These are phyloP conservation scores for Scaptomyza caliginosa DNA, from an alignment of 2,888 invertebrate species.

Conservation along the genomic window DNA sequence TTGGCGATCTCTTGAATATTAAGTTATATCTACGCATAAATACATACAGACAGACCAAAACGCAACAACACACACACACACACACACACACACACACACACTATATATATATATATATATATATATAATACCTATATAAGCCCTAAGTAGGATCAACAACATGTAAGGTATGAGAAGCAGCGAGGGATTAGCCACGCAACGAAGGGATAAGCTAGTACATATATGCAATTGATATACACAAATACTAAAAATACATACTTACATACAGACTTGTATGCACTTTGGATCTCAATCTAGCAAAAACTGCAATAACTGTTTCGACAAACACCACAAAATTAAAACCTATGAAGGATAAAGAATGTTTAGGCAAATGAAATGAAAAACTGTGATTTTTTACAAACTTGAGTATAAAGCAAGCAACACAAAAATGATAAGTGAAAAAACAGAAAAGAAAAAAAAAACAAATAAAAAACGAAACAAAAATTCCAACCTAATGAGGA, in stretches of 20 bases:
- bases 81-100: not conserved
- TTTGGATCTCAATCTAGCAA: slow-evolving; percentile 56
- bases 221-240: not conserved
- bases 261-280: slow-evolving; percentile 37
- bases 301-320: slow-evolving; percentile 70
- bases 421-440: slow-evolving; percentile 37
- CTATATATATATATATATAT: not conserved
- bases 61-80: slow-evolving; percentile 11
- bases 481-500: slow-evolving; percentile 42
- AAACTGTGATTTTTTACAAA: slow-evolving; percentile 82
- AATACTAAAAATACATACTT: slow-evolving; percentile 1
- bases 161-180: not conserved
- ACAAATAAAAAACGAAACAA: not conserved
- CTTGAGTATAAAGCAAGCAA: slow-evolving; percentile 70
- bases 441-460: not conserved
- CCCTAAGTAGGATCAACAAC: slow-evolving; percentile 3
- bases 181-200: not conserved
- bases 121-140: not conserved
- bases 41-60: slow-evolving; percentile 7
- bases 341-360: slow-evolving; percentile 24
- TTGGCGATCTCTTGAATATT: slow-evolving; percentile 17
- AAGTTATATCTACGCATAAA: not conserved
- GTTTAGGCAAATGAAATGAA: slow-evolving; percentile 78
- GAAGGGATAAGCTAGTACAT: slow-evolving; percentile 14
- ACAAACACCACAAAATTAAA: slow-evolving; percentile 30